Base-by-base conservation (phyloP, 2,113 vertebrate genomes). In the Oryzias woworae region DNA sequence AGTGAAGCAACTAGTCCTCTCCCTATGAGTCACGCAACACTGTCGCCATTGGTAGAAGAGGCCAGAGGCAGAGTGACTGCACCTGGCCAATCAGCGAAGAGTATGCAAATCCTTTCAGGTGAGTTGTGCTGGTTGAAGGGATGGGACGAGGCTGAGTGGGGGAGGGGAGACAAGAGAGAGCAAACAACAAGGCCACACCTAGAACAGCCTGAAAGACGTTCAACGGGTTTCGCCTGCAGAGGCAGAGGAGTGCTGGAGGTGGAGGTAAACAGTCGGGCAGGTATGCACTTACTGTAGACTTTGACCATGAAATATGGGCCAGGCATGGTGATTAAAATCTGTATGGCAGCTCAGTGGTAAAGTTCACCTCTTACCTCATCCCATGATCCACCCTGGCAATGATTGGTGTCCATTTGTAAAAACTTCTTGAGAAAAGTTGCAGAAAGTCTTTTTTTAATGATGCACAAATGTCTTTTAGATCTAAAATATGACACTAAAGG, bases 71-170 rank as follows among this genome's bases (percentile, higher is more conserved):
- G 73, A 78, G 53, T 31, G 71, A 74, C 61, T 69, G 59, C 62
- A 84, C 83, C 83, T 85, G 82, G 73, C 92, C 92, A 92, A 92
- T 93, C 86, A 85, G 87, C 66, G 16, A 20, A 12, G 6, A 65
- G 86, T 69, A 79, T 86, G 88, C 87, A 92, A 92, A 92, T 90
- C 13, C 24, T 66, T 91, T 90, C 91, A 93, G 92, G 92, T 93
- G 84, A 92, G 89, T 45, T 78, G 26, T 31, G 17, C 58, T 22
- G 12, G 61, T 28, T 54, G 53, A 62, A n/a, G 75, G 62, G 82
- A 92, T 92, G 89, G 90, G 90, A 73, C 53, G 18, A 23, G 5
- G 67, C 46, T 8, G 14, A 24, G 14, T 70, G 14, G 75, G 89
- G 86, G 86, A 85, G 88, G 85, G 82, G 75, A 78, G 73, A 87